phyloP scores from a whole-genome alignment of 2,888 invertebrate species.

The Chrysolina americana region DNA sequence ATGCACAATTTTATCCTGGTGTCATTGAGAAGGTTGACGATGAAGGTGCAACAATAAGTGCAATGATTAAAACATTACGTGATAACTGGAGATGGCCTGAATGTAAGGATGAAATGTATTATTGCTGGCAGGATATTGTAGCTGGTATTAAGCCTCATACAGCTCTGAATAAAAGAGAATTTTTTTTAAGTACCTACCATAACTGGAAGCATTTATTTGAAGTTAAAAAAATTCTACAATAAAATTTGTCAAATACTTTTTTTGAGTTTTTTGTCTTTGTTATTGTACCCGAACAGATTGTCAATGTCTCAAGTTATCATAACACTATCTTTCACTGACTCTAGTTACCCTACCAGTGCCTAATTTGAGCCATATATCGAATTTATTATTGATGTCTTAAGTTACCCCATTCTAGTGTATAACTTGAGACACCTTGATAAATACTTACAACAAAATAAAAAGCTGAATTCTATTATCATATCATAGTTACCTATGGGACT shows the following conservation, averaged over 20 bases:
- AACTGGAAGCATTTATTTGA: not conserved
- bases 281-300: conserved; percentile 17
- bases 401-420: conserved; percentile 3
- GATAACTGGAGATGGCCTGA: conserved; percentile 20
- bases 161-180: conserved; percentile 22
- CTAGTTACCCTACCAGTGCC: conserved; percentile 9
- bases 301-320: conserved; percentile 11
- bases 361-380: conserved; percentile 8
- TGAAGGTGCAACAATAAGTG: conserved; percentile 19
- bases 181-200: conserved; percentile 22
- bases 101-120: conserved; percentile 22
- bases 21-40: conserved; percentile 23
- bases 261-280: conserved; percentile 22
- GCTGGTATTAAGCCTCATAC: conserved; percentile 16
- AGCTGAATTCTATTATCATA: not conserved
- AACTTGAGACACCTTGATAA: conserved; percentile 8
- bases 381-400: not conserved
- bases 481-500: conserved; percentile 6
- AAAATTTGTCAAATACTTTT: conserved; percentile 4
- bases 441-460: conserved; percentile 8
- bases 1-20: conserved; percentile 22
- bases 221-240: conserved; percentile 20
- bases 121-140: conserved; percentile 27
- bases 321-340: conserved; percentile 4
- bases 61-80: conserved; percentile 19